Conservation (phyloP, 2,888 invertebrate species). For the Drosophila flavopinicola region DNA sequence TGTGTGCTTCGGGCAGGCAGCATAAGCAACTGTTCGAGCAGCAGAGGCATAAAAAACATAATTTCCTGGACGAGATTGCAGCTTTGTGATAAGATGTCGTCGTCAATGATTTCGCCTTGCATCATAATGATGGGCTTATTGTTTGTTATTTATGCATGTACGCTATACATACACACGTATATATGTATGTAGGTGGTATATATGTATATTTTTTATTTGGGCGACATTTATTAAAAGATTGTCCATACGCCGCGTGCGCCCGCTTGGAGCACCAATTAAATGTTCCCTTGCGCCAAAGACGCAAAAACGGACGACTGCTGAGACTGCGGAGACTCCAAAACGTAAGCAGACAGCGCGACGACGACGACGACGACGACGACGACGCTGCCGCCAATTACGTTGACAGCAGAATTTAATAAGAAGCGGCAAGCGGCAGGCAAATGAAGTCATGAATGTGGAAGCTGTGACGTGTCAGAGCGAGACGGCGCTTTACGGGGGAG, state of each 20-base stretch:
- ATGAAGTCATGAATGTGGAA: conserved; percentile 73
- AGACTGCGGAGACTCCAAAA: conserved; percentile 27
- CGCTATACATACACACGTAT: not conserved
- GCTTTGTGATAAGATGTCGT: conserved; percentile 61
- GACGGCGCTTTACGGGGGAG: conserved; percentile 41
- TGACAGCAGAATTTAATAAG: conserved; percentile 76
- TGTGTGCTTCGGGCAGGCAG: not conserved
- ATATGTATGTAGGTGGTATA: conserved; percentile 2
- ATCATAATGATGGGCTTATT: conserved; percentile 79
- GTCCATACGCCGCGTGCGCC: conserved; percentile 63
- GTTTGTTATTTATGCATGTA: conserved; percentile 60
- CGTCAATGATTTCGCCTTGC: conserved; percentile 45
- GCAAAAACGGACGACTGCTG: conserved; percentile 24
- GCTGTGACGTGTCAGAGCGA: conserved; percentile 68
- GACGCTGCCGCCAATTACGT: conserved; percentile 74
- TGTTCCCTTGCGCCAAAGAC: conserved; percentile 44
- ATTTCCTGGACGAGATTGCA: conserved; percentile 80
- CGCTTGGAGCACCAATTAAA: conserved; percentile 72
- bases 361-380: conserved; percentile 41
- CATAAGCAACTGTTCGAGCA: conserved; percentile 34
- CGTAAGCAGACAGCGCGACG: conserved; percentile 49
- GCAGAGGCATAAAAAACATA: conserved; percentile 75
- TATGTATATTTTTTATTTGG: conserved; percentile 29
- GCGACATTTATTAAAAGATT: conserved; percentile 57
- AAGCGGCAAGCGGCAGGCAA: conserved; percentile 61